Evolutionary conservation across 2,888 invertebrate genomes (phyloP).

Genomic region (Meloe dianella): DNA sequence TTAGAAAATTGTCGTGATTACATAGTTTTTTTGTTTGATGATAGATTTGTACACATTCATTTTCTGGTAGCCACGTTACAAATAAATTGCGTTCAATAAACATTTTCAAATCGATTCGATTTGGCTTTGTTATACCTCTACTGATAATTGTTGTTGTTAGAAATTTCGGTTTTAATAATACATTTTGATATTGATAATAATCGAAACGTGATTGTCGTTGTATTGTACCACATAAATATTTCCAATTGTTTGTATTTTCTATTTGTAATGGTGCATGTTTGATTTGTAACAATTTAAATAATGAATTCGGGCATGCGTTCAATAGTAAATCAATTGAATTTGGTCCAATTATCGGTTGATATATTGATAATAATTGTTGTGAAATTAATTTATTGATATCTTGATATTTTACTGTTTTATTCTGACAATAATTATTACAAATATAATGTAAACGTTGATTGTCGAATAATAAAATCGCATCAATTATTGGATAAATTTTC

Average conservation of each 20-base stretch:
- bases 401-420: slow-evolving; percentile 50
- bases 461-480: slow-evolving; percentile 59
- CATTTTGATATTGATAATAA: slow-evolving; percentile 29
- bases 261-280: slow-evolving; percentile 56
- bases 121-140: slow-evolving; percentile 49
- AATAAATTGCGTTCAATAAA: slow-evolving; percentile 51
- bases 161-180: slow-evolving; percentile 35
- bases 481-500: slow-evolving; percentile 57
- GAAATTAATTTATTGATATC: slow-evolving; percentile 61
- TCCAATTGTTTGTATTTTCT: slow-evolving; percentile 54
- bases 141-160: slow-evolving; percentile 58
- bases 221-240: slow-evolving; percentile 31
- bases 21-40: slow-evolving; percentile 56
- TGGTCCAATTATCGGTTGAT: slow-evolving; percentile 56
- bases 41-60: slow-evolving; percentile 52
- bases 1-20: slow-evolving; percentile 58
- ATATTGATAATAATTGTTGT: slow-evolving; percentile 59
- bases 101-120: slow-evolving; percentile 48
- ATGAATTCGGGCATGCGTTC: slow-evolving; percentile 59
- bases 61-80: slow-evolving; percentile 55
- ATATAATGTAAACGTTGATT: slow-evolving; percentile 60
- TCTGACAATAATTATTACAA: slow-evolving; percentile 49
- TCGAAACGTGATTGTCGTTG: slow-evolving; percentile 40
- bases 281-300: slow-evolving; percentile 60
- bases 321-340: slow-evolving; percentile 51